phyloP scores from a whole-genome alignment of 2,113 vertebrate species.

The Stercorarius parasiticus region DNA sequence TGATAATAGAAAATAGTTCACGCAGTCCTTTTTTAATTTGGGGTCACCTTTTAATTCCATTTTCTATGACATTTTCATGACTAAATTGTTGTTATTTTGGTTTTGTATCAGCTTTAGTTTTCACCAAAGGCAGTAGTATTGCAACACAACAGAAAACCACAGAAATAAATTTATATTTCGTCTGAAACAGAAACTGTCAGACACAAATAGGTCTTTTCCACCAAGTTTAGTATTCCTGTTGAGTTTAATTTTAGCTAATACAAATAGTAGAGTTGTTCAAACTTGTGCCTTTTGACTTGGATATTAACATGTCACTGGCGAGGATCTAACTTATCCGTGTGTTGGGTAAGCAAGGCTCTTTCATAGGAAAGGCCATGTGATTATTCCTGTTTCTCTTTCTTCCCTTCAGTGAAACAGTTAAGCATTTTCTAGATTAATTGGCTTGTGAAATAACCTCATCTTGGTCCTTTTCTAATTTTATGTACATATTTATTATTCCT shows the following conservation, averaged over 20 bases:
- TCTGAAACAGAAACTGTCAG: neutral
- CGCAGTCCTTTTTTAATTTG: neutral
- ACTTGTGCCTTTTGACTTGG: neutral
- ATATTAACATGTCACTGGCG: conserved; percentile 23
- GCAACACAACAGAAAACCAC: neutral
- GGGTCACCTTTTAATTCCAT: neutral
- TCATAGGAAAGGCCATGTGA: neutral
- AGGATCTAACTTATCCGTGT: conserved; percentile 26
- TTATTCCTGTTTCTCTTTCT: conserved; percentile 18
- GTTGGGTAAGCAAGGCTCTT: conserved; percentile 36
- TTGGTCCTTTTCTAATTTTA: conserved; percentile 29
- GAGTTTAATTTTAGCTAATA: neutral
- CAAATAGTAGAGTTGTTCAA: neutral
- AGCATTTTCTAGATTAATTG: conserved; percentile 2
- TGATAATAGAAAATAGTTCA: neutral
- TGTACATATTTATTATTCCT: conserved; percentile 32
- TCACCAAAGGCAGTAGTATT: neutral
- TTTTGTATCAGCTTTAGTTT: conserved; percentile 15
- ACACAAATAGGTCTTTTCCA: neutral
- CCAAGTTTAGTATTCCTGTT: neutral
- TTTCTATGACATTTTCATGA: neutral
- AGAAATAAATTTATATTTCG: neutral
- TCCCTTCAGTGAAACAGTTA: neutral
- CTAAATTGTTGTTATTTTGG: neutral
- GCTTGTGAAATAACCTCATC: conserved; percentile 24